phyloP scores from a whole-genome alignment of 2,888 invertebrate genomes.

The Branchellion lobata region DNA sequence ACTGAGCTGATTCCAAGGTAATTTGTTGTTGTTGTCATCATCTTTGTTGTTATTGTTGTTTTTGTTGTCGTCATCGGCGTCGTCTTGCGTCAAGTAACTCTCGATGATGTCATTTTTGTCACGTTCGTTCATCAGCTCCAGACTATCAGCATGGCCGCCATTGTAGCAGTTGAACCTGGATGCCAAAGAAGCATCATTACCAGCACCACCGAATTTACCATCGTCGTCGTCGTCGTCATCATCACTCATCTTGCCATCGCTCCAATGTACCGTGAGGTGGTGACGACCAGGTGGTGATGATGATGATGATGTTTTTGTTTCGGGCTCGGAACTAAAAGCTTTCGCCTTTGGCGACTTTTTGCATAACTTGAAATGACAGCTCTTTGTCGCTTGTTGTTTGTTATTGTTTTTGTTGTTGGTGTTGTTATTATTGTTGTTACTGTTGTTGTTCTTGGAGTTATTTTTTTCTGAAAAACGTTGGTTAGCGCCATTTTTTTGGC shows the following conservation, averaged over 20 bases:
- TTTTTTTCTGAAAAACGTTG: constrained; percentile 5
- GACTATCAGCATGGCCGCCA: neutral
- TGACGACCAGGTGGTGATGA: neutral
- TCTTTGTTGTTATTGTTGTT: neutral
- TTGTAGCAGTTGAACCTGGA: neutral
- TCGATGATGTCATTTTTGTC: constrained; percentile 12
- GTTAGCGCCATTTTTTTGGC: neutral
- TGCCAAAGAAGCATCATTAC: neutral
- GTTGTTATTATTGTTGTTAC: constrained; percentile 6
- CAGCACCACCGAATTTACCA: neutral
- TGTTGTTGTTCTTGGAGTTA: neutral
- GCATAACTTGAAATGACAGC: neutral
- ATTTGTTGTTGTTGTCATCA: neutral
- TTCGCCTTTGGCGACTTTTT: neutral
- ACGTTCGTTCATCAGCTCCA: neutral
- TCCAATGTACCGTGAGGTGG: constrained; percentile 23
- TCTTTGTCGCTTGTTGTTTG: constrained; percentile 45
- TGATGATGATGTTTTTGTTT: neutral
- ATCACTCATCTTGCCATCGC: constrained; percentile 30
- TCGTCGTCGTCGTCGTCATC: neutral
- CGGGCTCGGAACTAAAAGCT: neutral
- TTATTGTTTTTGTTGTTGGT: constrained; percentile 53
- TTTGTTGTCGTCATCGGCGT: neutral
- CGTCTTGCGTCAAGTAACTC: neutral
- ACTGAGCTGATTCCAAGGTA: no score